Evolutionary conservation across 1,140 invertebrate species (phyloP), one percentile per base, ranked within the genome.

Genomic region (Pygmarrhopalites habei): DNA sequence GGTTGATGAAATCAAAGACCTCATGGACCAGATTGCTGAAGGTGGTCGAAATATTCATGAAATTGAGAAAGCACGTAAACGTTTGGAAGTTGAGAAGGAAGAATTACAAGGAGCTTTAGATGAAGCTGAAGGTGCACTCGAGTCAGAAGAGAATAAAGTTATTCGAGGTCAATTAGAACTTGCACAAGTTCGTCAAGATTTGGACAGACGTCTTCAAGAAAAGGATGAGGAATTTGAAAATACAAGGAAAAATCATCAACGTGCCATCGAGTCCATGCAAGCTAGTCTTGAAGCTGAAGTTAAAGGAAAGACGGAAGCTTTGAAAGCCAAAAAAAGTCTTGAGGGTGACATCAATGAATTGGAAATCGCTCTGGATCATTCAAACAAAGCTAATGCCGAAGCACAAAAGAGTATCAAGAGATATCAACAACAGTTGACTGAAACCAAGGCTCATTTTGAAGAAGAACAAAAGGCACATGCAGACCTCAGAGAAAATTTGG

Each of bases 301-400:
- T 74, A 95, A 97, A 83, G 95, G 94, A 73, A 98, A 98, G 80
- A 92, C 93, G 81, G 96, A 99, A 83, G 94, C 95, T 70, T 84
- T 98, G 72, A 89, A 94, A 80, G 91, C 98, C 88, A 98, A 98
- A 89, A 99, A 99, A 89, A 99, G 99, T 82, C 82, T 99, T 72
- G 96, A 99, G 80, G 89, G 90, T 72, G 95, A 99, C 82, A 98
- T 98, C 82, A 98, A 98, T 78, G 95, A 99, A 78, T 82, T 98
- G 58, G 95, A 99, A 80, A n/a, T n/a, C n/a, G n/a, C n/a, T n/a
- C n/a, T n/a, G n/a, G n/a, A n/a, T n/a, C n/a, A n/a, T n/a, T n/a
- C n/a, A n/a, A n/a, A n/a, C n/a, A n/a, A n/a, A n/a, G n/a, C n/a
- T n/a, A n/a, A n/a, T n/a, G n/a, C n/a, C n/a, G n/a, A n/a, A n/a